Percentiles rank a stretch among this genome's conserved stretches.
phyloP scores from a whole-genome alignment of 53 echinoderm and acorn worm genomes.

The Holothuria scabra region DNA sequence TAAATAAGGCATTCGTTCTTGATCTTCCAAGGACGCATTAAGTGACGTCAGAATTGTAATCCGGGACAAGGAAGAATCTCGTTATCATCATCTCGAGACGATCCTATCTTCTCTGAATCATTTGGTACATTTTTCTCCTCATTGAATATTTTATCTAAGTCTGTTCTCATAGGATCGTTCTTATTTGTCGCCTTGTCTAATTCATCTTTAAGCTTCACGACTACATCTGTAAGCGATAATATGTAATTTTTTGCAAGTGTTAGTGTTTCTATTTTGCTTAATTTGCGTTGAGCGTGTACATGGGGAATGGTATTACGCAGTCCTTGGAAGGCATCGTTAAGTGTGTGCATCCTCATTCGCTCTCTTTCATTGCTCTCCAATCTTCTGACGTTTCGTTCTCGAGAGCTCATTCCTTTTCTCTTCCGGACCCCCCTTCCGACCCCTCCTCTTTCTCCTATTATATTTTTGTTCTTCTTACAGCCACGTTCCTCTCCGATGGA shows the following conservation, averaged over 20 bases:
- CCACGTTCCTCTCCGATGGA: slow-evolving; percentile 75
- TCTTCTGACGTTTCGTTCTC: slow-evolving; percentile 87
- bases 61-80: slow-evolving; percentile 17
- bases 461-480: slow-evolving; percentile 16
- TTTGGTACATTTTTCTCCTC: slow-evolving; percentile 16
- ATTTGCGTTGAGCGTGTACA: slow-evolving; percentile 93
- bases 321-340: slow-evolving; percentile 98
- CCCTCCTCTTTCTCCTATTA: slow-evolving; percentile 38
- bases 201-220: slow-evolving; percentile 86
- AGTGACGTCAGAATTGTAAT: slow-evolving; percentile 19
- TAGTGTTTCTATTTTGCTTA: slow-evolving; percentile 95
- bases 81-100: slow-evolving; percentile 13
- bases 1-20: slow-evolving; percentile 40
- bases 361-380: slow-evolving; percentile 98
- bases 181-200: slow-evolving; percentile 56
- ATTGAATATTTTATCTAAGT: slow-evolving; percentile 29
- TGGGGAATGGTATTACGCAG: slow-evolving; percentile 98
- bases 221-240: slow-evolving; percentile 84
- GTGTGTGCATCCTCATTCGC: slow-evolving; percentile 98
- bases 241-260: slow-evolving; percentile 97
- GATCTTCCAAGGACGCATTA: background rate
- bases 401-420: slow-evolving; percentile 84
- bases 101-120: slow-evolving; percentile 23
- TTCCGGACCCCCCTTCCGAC: slow-evolving; percentile 70
- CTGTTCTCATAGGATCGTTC: slow-evolving; percentile 37